Evolutionary conservation across 2,888 invertebrate species (phyloP), one percentile per base, ranked within the genome.

Genomic region (Ectemnius continuus): DNA sequence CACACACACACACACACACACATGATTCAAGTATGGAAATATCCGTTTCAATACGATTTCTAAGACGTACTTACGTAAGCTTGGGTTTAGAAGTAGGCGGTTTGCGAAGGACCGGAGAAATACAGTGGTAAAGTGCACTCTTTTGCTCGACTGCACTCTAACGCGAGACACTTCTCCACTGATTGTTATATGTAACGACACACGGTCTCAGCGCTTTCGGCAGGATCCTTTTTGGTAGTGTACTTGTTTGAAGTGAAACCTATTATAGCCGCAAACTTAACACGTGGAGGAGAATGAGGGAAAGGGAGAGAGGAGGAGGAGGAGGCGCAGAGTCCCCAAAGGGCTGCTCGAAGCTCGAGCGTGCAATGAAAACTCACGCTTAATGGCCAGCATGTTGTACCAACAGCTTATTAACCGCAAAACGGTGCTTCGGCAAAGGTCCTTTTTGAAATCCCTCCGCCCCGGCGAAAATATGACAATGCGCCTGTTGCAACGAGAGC

Each of bases 371-470:
- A 84, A 79, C 83, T 78, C 76, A 14, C 71, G 68, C 81, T 82
- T 88, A 89, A 89, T 88, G 88, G 88, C 89, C 89, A 84, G 79
- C 89, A 89, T 89, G 83, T 88, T 88, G 87, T 81, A 80, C 82
- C 86, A 85, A 86, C 87, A 84, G 78, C 75, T 81, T 79, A 83
- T 81, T 82, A 79, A 80, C 86, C 85, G 80, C 85, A 83, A 83
- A 84, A 80, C 78, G 73, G 73, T 84, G 78, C 76, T 72, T 67
- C 73, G 52, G 61, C 73, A 80, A 79, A 71, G 73, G 80, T 61
- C 80, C 80, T 76, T 75, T 75, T 70, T 73, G 74, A 73, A 79
- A 79, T 81, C 81, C 69, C 76, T 74, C 65, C 78, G 75, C 47
- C 45, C 69, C 62, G 57, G 65, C 63, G 75, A 78, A 73, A 61